phyloP scores from a whole-genome alignment of 1,140 invertebrate species.

The Lordiphosa stackelbergi region DNA sequence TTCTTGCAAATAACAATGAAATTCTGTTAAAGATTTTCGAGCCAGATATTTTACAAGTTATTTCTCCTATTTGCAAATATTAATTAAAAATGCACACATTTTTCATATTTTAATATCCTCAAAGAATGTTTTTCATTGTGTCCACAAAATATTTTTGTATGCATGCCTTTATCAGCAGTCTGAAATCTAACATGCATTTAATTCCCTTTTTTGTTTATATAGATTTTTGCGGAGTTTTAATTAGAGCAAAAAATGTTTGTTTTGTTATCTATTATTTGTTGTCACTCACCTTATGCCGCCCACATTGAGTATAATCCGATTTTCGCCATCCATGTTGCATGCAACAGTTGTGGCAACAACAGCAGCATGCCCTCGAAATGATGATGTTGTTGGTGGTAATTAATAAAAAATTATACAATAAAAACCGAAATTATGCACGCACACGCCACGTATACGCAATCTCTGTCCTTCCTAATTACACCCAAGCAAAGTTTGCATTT shows the following conservation, averaged over 20 bases:
- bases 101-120: too few relatives aligned
- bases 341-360: constrained; percentile 64
- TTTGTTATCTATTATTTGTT: too few relatives aligned
- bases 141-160: too few relatives aligned
- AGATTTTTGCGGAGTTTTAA: background rate
- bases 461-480: constrained; percentile 8
- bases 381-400: constrained; percentile 26
- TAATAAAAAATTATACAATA: constrained; percentile 7
- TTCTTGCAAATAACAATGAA: too few relatives aligned
- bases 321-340: constrained; percentile 89
- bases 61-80: too few relatives aligned
- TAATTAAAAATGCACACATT: too few relatives aligned
- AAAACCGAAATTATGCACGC: background rate
- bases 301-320: constrained; percentile 97
- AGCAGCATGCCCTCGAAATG: constrained; percentile 66
- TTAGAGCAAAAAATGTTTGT: too few relatives aligned
- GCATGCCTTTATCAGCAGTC: too few relatives aligned
- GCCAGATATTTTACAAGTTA: too few relatives aligned
- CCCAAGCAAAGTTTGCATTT: constrained; percentile 5
- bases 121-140: too few relatives aligned
- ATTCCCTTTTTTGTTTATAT: background rate
- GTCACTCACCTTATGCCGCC: constrained; percentile 87
- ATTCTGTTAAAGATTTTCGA: too few relatives aligned
- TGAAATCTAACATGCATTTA: too few relatives aligned
- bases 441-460: constrained; percentile 2